Percentiles rank a stretch among this genome's conserved stretches.
These are phyloP conservation scores for Spilarctia lutea DNA, from an alignment of 2,888 invertebrate species.

Conservation along the genomic window DNA sequence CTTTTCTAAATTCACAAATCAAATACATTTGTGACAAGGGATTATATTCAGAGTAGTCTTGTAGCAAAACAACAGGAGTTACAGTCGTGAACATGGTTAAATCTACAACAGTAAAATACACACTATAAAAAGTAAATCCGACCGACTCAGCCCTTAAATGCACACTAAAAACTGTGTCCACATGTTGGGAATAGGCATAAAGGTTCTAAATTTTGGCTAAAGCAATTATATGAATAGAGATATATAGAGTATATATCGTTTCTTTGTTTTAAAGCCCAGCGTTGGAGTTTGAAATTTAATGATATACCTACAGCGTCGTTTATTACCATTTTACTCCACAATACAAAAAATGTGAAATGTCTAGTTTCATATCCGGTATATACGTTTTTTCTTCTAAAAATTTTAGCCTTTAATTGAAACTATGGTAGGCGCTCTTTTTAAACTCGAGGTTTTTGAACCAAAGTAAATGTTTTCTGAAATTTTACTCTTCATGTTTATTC, in stretches of 20 bases:
- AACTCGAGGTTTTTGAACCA: background rate
- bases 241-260: background rate
- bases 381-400: background rate
- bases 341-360: background rate
- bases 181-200: background rate
- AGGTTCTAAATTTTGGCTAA: background rate
- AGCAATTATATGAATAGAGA: background rate
- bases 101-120: conserved; percentile 10
- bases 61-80: background rate
- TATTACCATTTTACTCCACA: background rate
- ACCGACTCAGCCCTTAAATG: background rate
- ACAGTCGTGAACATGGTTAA: conserved; percentile 2
- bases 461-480: too few species aligned
- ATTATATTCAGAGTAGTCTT: conserved; percentile 5
- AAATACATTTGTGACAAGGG: conserved; percentile 1
- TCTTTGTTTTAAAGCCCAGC: background rate
- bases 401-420: too few species aligned
- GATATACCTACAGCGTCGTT: background rate
- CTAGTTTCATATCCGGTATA: background rate
- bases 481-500: background rate
- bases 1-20: background rate
- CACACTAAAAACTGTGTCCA: background rate
- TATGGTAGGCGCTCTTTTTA: too few species aligned
- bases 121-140: conserved; percentile 13
- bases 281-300: background rate